phyloP scores from a whole-genome alignment of 2,797 vertebrate genomes.

The Valencia hispanica region DNA sequence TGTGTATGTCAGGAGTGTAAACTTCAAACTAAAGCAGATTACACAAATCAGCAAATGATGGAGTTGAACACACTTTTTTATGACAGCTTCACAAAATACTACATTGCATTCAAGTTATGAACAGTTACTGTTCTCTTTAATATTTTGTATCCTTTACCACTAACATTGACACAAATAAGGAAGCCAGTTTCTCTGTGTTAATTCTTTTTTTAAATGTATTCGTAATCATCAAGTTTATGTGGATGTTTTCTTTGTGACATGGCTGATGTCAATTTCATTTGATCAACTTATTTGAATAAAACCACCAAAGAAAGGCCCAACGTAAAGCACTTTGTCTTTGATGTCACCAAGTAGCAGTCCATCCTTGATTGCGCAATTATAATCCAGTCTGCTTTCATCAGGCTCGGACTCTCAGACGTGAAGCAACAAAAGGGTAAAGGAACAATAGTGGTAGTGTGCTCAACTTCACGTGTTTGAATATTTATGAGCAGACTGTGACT shows the following conservation, averaged over 20 bases:
- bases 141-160: not conserved
- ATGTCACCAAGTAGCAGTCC: conserved; percentile 52
- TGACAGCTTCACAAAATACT: not conserved
- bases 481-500: not conserved
- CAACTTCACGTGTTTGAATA: conserved; percentile 28
- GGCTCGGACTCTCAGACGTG: conserved; percentile 34
- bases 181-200: conserved; percentile 5
- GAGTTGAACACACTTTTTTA: not conserved
- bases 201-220: conserved; percentile 17
- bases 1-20: too few species aligned
- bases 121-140: not conserved
- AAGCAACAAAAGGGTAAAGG: conserved; percentile 34
- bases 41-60: too few species aligned
- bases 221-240: conserved; percentile 22
- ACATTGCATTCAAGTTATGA: not conserved
- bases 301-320: conserved; percentile 32
- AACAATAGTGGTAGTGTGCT: conserved; percentile 69
- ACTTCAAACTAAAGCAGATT: not conserved
- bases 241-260: conserved; percentile 26
- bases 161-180: not conserved
- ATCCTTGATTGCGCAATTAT: conserved; percentile 59
- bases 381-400: conserved; percentile 74
- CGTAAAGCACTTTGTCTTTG: conserved; percentile 68
- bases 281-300: conserved; percentile 62
- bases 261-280: conserved; percentile 14